phyloP scores from a whole-genome alignment of 2,113 vertebrate species.

The Lichenostomus cassidix region DNA sequence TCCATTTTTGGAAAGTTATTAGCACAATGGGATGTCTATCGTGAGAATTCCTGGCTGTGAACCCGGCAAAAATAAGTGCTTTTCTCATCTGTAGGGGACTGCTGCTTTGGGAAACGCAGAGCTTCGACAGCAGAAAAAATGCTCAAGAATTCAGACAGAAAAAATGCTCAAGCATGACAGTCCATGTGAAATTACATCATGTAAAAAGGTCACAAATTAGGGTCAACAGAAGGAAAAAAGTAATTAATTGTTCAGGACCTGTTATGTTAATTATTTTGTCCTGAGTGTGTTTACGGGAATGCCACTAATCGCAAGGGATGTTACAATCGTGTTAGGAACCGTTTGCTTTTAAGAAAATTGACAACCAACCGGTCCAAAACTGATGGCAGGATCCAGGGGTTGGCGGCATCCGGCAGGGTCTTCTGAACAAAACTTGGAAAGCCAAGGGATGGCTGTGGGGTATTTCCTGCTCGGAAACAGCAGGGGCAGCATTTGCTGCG shows the following conservation, averaged over 20 bases:
- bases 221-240: not conserved
- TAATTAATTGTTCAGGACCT: not conserved
- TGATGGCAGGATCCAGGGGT: not conserved
- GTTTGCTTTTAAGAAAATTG: not conserved
- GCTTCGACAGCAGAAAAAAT: not conserved
- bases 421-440: not conserved
- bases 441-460: not conserved
- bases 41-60: not conserved
- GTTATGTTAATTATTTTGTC: not conserved
- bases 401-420: not conserved
- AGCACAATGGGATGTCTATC: not conserved
- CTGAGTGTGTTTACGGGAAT: not conserved
- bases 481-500: constrained; percentile 46
- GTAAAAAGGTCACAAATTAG: not conserved
- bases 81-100: not conserved
- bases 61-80: not conserved
- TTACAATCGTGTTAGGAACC: not conserved
- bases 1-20: not conserved
- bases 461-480: not conserved
- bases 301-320: not conserved
- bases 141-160: not conserved
- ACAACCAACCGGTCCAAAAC: not conserved
- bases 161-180: not conserved
- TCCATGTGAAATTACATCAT: not conserved
- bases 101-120: not conserved